phyloP scores from a whole-genome alignment of 1,140 invertebrate species.

The Pomacea maculata region DNA sequence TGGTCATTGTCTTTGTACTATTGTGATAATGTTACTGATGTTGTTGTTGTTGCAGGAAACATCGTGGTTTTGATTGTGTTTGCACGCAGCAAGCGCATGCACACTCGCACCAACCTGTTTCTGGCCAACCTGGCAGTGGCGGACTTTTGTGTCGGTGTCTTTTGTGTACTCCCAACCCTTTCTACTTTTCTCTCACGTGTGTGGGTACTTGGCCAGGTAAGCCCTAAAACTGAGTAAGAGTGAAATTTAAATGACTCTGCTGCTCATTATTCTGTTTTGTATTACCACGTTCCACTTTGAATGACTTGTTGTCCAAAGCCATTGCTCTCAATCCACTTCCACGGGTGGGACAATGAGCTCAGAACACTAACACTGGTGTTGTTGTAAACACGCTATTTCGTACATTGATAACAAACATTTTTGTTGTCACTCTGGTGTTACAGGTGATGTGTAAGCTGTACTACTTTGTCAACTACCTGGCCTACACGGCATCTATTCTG shows the following conservation, averaged over 20 bases:
- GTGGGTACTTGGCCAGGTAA: conserved; percentile 52
- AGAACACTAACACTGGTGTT: no score
- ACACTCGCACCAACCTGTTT: conserved; percentile 62
- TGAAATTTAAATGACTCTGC: background rate
- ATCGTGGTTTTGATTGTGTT: conserved; percentile 61
- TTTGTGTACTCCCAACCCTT: conserved; percentile 59
- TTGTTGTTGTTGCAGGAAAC: conserved; percentile 53
- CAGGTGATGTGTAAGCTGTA: conserved; percentile 62
- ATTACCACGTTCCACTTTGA: no score
- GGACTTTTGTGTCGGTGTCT: conserved; percentile 57
- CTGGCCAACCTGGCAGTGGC: conserved; percentile 62
- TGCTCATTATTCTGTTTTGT: background rate
- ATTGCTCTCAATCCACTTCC: no score
- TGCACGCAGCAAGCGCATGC: conserved; percentile 50
- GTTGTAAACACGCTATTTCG: no score
- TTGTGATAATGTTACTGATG: no score
- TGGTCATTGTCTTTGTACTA: background rate
- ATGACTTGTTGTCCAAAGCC: no score
- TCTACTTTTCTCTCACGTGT: conserved; percentile 41
- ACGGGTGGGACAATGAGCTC: no score
- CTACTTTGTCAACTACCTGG: conserved; percentile 58
- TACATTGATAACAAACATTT: no score
- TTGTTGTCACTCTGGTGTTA: background rate
- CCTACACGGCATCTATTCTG: conserved; percentile 55
- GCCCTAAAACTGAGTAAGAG: no score